Base-by-base conservation (phyloP, 1,140 invertebrate genomes). In the Colletes gigas region DNA sequence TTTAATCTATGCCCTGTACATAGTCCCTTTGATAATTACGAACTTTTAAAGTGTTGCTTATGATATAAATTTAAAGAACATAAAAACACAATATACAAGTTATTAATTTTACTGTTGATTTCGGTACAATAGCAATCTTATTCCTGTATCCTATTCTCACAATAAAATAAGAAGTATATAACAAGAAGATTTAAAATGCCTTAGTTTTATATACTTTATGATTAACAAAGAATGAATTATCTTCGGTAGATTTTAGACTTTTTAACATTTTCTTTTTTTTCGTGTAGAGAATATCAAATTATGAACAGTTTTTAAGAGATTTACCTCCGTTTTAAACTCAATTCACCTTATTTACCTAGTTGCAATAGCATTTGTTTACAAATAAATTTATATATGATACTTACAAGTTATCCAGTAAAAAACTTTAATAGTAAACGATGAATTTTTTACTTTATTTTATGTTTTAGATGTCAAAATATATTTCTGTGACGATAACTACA, bases 21-120 rank as follows among this genome's bases (percentile, higher is more conserved):
- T 47, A 80, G 72, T 74, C 54, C 71, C 72, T 41, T 68, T 44
- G 30, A 68, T 59, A 75, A 57, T 67, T 75, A 67, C 41, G 75
- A 60, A 80, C n/a, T 12, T 80, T 75, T 44, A 60, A 68, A 19
- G 15, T 60, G 63, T 66, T 59, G 54, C 41, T 47, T 62, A 17
- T 44, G 21, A 65, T 14, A 30, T 68, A 59, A 80, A 15, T 74
- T 62, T 8, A 65, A 63, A 63, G 17, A 80, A 68, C 44, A 39
- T 62, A 44, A 71, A 79, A 75, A 74, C 50, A 68, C 19, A 57
- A 75, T 19, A 19, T 80, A 83, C 50, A 80, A 83, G 57, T 67
- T 54, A 65, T 71, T 71, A 30, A 75, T 75, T 83, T 83, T 75
- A 80, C 78, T 80, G 52, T 80, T 52, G 41, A 69, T 44, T 81